Conservation (phyloP, 2,113 vertebrate genomes). For the Himantopus leucocephalus region DNA sequence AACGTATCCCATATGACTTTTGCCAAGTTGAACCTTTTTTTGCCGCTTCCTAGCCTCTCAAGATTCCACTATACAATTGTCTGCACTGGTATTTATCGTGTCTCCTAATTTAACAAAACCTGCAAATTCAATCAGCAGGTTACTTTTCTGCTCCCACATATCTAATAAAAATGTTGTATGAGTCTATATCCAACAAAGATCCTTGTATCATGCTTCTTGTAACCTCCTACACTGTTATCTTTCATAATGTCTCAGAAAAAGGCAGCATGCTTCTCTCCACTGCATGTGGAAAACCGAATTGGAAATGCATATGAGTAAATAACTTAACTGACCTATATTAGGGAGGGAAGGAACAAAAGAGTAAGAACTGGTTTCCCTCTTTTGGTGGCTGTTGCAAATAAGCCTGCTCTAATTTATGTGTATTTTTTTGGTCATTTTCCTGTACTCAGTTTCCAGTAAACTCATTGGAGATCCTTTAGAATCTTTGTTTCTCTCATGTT, state of each 20-base stretch:
- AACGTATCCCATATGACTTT: not conserved
- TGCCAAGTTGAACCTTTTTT: not conserved
- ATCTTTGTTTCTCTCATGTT: constrained; percentile 18
- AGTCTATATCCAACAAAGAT: not conserved
- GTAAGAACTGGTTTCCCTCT: not conserved
- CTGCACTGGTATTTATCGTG: not conserved
- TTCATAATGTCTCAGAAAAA: not conserved
- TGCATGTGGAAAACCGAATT: not conserved
- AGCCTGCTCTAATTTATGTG: not conserved
- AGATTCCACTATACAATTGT: not conserved
- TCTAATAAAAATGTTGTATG: not conserved
- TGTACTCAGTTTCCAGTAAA: not conserved
- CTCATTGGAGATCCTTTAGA: not conserved
- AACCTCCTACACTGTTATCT: not conserved
- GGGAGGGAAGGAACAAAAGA: not conserved
- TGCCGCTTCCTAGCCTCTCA: not conserved
- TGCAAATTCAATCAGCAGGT: not conserved
- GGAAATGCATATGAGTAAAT: not conserved
- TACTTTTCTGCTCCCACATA: not conserved
- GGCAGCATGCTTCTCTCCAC: not conserved
- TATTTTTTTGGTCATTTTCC: not conserved
- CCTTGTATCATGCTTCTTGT: not conserved
- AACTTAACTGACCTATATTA: not conserved
- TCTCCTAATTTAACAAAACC: constrained; percentile 7
- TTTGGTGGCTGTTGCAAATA: not conserved